Evolutionary conservation across 2,113 vertebrate species (phyloP).

Genomic region (Ammodytes dubius): DNA sequence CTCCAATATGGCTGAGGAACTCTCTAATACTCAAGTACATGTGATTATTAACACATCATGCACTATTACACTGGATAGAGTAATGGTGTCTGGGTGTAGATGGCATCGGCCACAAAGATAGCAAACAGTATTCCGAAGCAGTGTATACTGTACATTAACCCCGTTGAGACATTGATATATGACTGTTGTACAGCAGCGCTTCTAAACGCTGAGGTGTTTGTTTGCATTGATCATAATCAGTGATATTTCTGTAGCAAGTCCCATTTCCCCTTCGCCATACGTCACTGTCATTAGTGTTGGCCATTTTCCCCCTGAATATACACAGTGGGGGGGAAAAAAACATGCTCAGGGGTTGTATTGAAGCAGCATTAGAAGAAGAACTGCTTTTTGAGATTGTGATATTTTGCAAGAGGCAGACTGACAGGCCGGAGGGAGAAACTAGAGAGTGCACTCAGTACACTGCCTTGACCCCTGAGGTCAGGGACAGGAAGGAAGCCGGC

Average conservation of each 20-base stretch:
- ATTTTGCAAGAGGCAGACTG: slow-evolving; percentile 30
- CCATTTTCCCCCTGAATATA: slow-evolving; percentile 17
- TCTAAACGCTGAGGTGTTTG: slow-evolving; percentile 45
- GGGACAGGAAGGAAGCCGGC: slow-evolving; percentile 71
- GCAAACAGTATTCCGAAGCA: slow-evolving; percentile 38
- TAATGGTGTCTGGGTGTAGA: slow-evolving; percentile 25
- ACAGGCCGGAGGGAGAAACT: slow-evolving; percentile 50
- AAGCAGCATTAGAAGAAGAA: slow-evolving; percentile 43
- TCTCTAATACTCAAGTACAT: slow-evolving; percentile 22
- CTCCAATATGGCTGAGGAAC: slow-evolving; percentile 3
- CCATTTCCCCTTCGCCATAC: slow-evolving; percentile 55
- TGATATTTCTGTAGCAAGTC: slow-evolving; percentile 65
- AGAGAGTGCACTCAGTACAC: slow-evolving; percentile 66
- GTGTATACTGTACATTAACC: slow-evolving; percentile 13
- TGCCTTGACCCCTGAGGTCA: slow-evolving; percentile 74
- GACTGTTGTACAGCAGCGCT: slow-evolving; percentile 22
- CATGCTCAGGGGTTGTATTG: slow-evolving; percentile 13
- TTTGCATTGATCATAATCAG: slow-evolving; percentile 55
- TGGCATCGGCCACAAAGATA: slow-evolving; percentile 19
- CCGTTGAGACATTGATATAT: slow-evolving; percentile 37
- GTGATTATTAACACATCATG: slow-evolving; percentile 38
- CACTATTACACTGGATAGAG: not conserved
- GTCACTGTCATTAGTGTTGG: slow-evolving; percentile 62
- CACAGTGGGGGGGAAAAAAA: slow-evolving; percentile 22
- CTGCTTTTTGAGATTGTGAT: slow-evolving; percentile 25